Base-by-base conservation (phyloP, 2,113 vertebrate genomes). In the Periophthalmodon schlosseri region DNA sequence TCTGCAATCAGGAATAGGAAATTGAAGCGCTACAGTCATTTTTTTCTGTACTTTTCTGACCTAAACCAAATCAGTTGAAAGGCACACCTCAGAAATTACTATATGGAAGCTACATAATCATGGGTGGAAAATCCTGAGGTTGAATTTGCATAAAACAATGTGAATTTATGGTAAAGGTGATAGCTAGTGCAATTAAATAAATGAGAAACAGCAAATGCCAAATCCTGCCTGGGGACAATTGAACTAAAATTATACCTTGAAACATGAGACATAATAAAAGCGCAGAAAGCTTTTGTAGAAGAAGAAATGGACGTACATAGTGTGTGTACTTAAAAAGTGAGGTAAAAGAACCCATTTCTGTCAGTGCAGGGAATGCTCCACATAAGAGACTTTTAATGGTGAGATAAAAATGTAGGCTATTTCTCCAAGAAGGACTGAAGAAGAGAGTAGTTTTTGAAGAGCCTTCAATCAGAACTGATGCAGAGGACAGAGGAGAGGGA, bases 381-480 rank as follows among this genome's bases (percentile, higher is more conserved):
- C 52, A 56, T 70, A 46, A 80, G 68, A 68, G 69, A 49, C 9
- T 39, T 67, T 80, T 15, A 72, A 39, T 4, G 11, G 70, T 5
- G 18, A 23, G 2, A 33, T 24, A 46, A 18, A 44, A 83, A 78
- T 23, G 68, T 34, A 76, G 81, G 86, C 67, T 23, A 28, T 16
- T 39, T 52, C 73, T 64, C 11, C 76, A 57, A 54, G 13, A 84
- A 58, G 64, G 34, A 44, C 20, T 7, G 21, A 44, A 47, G 20
- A 23, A 63, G 66, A 65, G 1, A 15, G 61, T 16, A 24, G 36
- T 34, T 80, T 78, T 70, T 72, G 71, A 70, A 78, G 80, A 47
- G 70, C 73, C 86, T 91, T 85, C 77, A 87, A 77, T 89, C 74
- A 74, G 46, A 28, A 34, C 69, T 83, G 69, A 77, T 14, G 28